Evolutionary conservation across 2,888 invertebrate species (phyloP).

Genomic region (Spodoptera exigua): DNA sequence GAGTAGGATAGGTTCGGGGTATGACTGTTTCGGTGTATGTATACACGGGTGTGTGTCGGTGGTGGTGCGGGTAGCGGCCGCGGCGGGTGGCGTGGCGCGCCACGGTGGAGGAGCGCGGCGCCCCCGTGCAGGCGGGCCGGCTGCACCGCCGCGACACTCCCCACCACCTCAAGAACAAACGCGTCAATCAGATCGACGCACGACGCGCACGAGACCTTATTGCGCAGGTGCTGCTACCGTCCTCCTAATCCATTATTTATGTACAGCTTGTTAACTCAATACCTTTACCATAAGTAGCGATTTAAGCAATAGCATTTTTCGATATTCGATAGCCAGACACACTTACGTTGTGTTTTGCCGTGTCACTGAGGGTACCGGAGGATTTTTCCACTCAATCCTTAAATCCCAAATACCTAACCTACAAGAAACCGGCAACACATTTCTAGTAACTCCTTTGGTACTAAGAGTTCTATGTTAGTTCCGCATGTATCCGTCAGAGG

Average conservation of each 20-base stretch:
- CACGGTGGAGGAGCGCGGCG: slow-evolving; percentile 77
- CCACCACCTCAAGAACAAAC: slow-evolving; percentile 99
- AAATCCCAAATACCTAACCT: too few species aligned
- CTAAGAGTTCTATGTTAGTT: too few species aligned
- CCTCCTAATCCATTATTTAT: slow-evolving; percentile 46
- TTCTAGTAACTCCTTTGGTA: too few species aligned
- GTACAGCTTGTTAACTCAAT: slow-evolving; percentile 29
- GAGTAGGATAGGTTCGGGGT: slow-evolving; percentile 25
- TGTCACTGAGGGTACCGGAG: too few species aligned
- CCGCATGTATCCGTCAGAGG: too few species aligned
- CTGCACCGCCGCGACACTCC: slow-evolving; percentile 98
- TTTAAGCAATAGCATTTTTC: too few species aligned
- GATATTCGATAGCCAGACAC: too few species aligned
- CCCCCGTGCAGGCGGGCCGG: slow-evolving; percentile 77
- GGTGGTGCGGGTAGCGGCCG: slow-evolving; percentile 71
- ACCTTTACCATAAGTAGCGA: too few species aligned
- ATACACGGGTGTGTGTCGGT: slow-evolving; percentile 59
- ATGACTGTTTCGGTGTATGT: slow-evolving; percentile 52
- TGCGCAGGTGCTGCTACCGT: slow-evolving; percentile 79
- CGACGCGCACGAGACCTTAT: slow-evolving; percentile 81
- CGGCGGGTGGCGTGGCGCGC: slow-evolving; percentile 89
- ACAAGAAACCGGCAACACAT: too few species aligned
- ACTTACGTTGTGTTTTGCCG: too few species aligned
- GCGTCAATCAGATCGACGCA: slow-evolving; percentile 91
- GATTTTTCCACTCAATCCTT: too few species aligned